These are phyloP conservation scores for Apeira syringaria DNA, from an alignment of 2,888 invertebrate species.

Conservation along the genomic window DNA sequence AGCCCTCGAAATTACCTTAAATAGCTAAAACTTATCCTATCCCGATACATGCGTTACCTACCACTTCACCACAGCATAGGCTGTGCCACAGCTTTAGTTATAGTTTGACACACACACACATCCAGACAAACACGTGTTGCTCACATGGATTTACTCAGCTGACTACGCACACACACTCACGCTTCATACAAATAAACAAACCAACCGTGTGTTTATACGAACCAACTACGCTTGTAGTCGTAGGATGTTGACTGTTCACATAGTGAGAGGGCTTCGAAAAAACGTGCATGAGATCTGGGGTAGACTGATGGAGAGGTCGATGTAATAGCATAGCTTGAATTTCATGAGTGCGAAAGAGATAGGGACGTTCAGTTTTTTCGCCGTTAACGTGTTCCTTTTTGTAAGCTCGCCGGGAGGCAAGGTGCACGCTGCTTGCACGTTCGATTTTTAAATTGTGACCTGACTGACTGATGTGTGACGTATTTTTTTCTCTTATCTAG, in stretches of 20 bases:
- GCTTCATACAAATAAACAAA: conserved; percentile 50
- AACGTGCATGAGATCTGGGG: conserved; percentile 61
- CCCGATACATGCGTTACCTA: conserved; percentile 22
- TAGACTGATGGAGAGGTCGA: conserved; percentile 48
- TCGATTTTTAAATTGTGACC: conserved; percentile 73
- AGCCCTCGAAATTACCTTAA: conserved; percentile 25
- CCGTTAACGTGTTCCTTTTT: conserved; percentile 61
- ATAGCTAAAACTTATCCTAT: conserved; percentile 14
- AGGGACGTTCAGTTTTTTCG: conserved; percentile 52
- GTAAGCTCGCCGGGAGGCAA: conserved; percentile 77
- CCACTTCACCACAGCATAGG: conserved; percentile 8
- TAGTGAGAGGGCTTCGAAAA: conserved; percentile 77
- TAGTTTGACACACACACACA: conserved; percentile 41
- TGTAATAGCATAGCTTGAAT: conserved; percentile 27
- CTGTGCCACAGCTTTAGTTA: no score
- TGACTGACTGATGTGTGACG: conserved; percentile 68
- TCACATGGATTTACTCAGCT: conserved; percentile 61
- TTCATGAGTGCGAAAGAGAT: conserved; percentile 41
- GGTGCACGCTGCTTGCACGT: conserved; percentile 58
- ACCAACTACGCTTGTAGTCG: conserved; percentile 43
- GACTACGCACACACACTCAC: conserved; percentile 61
- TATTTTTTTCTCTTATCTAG: conserved; percentile 27
- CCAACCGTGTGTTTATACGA: conserved; percentile 48
- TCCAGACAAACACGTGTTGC: conserved; percentile 46
- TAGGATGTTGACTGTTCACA: conserved; percentile 63